Conservation (phyloP, 2,888 invertebrate species). For the Agapostemon virescens region DNA sequence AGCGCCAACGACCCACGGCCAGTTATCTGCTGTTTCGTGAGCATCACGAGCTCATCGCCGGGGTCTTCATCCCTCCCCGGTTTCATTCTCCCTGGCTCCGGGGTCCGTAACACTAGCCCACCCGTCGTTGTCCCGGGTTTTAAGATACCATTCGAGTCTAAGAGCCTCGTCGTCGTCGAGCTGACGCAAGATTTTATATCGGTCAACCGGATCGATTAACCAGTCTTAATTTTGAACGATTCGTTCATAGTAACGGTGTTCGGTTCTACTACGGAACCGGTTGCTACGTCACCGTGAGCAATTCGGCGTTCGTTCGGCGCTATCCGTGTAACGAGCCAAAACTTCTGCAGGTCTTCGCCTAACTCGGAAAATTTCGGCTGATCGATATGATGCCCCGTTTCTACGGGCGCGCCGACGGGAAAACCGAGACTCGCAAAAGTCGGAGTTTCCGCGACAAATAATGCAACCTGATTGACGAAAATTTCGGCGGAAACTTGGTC, state of each 20-base stretch:
- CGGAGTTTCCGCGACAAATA: conserved; percentile 3
- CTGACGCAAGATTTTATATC: conserved; percentile 29
- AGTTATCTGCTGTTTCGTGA: conserved; percentile 44
- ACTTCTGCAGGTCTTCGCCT: conserved; percentile 3
- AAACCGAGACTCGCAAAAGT: neutral
- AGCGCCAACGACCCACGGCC: conserved; percentile 50
- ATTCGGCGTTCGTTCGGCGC: conserved; percentile 11
- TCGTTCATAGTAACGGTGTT: neutral
- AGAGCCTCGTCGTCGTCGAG: neutral
- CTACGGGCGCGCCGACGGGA: neutral
- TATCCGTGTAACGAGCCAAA: conserved; percentile 14
- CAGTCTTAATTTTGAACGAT: conserved; percentile 7
- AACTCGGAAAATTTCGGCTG: conserved; percentile 1
- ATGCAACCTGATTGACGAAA: conserved; percentile 23
- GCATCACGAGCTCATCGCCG: conserved; percentile 22
- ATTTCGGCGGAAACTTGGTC: conserved; percentile 10
- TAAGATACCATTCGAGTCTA: neutral
- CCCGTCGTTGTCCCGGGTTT: neutral
- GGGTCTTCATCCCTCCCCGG: neutral
- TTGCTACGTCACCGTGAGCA: neutral
- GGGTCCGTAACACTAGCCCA: neutral
- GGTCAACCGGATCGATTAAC: conserved; percentile 8
- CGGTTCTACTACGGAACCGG: neutral
- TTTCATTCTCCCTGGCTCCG: neutral
- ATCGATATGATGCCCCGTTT: neutral